Evolutionary conservation across 2,797 vertebrate species (phyloP), one percentile per base, ranked within the genome.

Genomic region (Hydrophis major): DNA sequence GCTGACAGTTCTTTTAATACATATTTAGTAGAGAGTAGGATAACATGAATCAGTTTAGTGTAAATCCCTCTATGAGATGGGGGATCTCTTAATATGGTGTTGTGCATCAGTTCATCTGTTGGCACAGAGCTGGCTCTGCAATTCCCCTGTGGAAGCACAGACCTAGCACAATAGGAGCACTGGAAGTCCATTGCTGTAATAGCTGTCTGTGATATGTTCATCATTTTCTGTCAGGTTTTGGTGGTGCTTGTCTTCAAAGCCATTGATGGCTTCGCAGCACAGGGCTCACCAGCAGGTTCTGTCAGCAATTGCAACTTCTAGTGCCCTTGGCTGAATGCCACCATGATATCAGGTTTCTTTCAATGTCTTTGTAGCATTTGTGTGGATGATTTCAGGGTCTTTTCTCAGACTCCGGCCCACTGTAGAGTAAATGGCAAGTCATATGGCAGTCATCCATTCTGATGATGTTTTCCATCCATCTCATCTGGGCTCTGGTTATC

Each of bases 1-100:
- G 13, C 11, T 59, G 69, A 57, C 47, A 78, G 91, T 0, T 53
- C 94, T 95, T 92, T 59, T n/a, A n/a, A 53, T 88, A 95, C 59
- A 90, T 32, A 6, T 10, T 56, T 92, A 87, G 18, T 56, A 32
- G 47, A 57, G 74, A 95, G 90, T 61, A 89, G 89, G 57, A 42
- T 88, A 28, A 78, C 18, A 42, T 18, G 14, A 69, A 16, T 8
- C 16, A 20, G n/a, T 74, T 37, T 74, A 13, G 13, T 55, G 28
- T 87, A n/a, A 66, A 66, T n/a, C 12, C 28, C 12, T 66, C 12
- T 66, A n/a, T 66, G 28, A 63, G 27, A 63, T 28, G 27, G 63
- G 63, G 25, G 28, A 6, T 66, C 12, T n/a, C 13, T 66, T n/a
- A 14, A 66, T n/a, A n/a, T 66, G 28, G 63, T 66, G 63, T 66